phyloP scores from a whole-genome alignment of 2,113 vertebrate genomes.

The Triplophysa siluroides region DNA sequence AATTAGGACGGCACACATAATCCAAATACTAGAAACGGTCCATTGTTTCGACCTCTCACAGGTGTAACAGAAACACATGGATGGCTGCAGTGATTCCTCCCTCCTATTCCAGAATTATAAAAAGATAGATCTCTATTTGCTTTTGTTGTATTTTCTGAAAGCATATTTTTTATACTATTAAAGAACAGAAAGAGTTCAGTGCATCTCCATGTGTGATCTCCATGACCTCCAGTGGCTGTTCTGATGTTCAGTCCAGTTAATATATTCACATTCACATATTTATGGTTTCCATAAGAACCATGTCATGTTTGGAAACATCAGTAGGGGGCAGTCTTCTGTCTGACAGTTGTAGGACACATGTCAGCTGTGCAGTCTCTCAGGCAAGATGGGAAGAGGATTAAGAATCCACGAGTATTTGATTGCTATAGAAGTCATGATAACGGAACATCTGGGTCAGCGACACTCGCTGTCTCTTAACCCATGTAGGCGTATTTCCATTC shows the following conservation, averaged over 20 bases:
- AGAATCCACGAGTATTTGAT: not conserved
- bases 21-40: not conserved
- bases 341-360: not conserved
- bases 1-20: not conserved
- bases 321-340: not conserved
- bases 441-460: slow-evolving; percentile 5
- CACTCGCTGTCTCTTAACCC: slow-evolving; percentile 62
- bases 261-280: no score
- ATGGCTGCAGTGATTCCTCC: not conserved
- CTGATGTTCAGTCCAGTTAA: not conserved
- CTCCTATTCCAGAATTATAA: not conserved
- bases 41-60: not conserved
- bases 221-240: not conserved
- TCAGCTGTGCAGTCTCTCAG: not conserved
- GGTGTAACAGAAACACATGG: not conserved
- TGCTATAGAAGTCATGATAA: slow-evolving; percentile 15
- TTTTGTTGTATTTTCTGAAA: not conserved
- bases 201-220: not conserved
- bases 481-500: slow-evolving; percentile 94
- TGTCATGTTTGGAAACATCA: slow-evolving; percentile 8
- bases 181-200: not conserved
- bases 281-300: not conserved
- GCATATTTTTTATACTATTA: not conserved
- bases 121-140: not conserved
- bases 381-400: not conserved